These are phyloP conservation scores for Drosophila obscura DNA, from an alignment of 1,140 invertebrate genomes.

Conservation along the genomic window DNA sequence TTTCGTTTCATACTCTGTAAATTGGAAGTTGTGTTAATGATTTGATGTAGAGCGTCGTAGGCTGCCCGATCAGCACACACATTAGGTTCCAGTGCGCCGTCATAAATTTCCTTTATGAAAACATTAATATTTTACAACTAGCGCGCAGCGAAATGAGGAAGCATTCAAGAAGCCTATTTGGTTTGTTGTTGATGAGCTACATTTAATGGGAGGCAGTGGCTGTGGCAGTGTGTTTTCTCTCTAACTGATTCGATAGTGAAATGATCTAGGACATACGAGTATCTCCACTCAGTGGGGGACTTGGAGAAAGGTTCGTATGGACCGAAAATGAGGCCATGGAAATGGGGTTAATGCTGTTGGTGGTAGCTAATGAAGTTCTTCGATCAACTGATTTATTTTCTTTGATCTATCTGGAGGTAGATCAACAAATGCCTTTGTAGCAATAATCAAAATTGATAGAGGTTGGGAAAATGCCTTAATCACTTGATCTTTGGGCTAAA, in stretches of 20 bases:
- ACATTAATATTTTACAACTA: constrained; percentile 30
- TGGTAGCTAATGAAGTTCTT: constrained; percentile 11
- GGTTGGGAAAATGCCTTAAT: not conserved
- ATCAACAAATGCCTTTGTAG: not conserved
- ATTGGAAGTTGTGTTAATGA: constrained; percentile 54
- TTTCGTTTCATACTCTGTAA: constrained; percentile 40
- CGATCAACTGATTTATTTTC: constrained; percentile 10
- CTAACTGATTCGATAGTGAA: constrained; percentile 7
- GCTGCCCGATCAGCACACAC: constrained; percentile 46
- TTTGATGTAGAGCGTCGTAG: constrained; percentile 35
- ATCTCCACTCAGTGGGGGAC: constrained; percentile 28
- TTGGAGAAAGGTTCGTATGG: constrained; percentile 43
- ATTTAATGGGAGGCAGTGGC: constrained; percentile 10
- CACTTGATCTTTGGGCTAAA: too few species aligned
- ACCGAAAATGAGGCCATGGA: constrained; percentile 19
- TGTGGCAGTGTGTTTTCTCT: constrained; percentile 3
- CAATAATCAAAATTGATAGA: constrained; percentile 3
- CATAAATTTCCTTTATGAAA: constrained; percentile 31
- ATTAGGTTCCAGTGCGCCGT: constrained; percentile 24
- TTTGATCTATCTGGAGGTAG: constrained; percentile 4
- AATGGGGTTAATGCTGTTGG: constrained; percentile 15
- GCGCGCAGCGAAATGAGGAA: constrained; percentile 16
- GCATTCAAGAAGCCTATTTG: not conserved
- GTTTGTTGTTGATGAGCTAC: constrained; percentile 26
- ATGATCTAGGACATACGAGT: constrained; percentile 32